Base-by-base conservation (phyloP, 2,797 vertebrate species). In the Phalanger gymnotis region DNA sequence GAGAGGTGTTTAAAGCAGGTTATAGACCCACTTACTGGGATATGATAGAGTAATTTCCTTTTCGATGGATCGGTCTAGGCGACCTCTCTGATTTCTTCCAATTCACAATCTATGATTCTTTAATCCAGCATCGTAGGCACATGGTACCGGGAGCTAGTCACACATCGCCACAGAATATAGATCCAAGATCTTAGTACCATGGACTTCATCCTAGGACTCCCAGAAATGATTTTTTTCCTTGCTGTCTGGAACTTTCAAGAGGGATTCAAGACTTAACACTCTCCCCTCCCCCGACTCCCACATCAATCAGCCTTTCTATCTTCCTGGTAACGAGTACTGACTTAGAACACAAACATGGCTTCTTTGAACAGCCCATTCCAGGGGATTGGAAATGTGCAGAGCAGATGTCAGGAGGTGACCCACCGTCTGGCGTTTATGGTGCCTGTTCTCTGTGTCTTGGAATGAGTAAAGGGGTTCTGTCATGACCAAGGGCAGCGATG, bases 321-420 rank as follows among this genome's bases (percentile, higher is more conserved):
- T 97, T 95, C 97, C 98, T 97, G 96, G 97, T 96, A 66, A 92
- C 96, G 92, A 89, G 56, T 91, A 93, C 98, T 95, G 53, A 97
- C 96, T 96, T 90, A 96, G 97, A 97, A 98, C 96, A 98, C 73
- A 95, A 96, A 93, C 94, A 22, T 90, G 53, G 7, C 5, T 89
- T 92, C 97, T 97, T 9, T 66, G 94, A 96, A 94, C 31, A 57
- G 40, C 92, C 97, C 96, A 94, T 98, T 31, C 94, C 92, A 93
- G 96, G 96, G 94, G 95, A 31, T 93, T 90, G 91, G 73, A 96
- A 97, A 96, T 95, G 94, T 95, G 96, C 93, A 30, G 3, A 89
- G 95, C 97, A 98, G 98, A 96, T 98, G 98, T 97, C 53, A 25
- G 96, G 73, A 97, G 96, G 95, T 27, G 90, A 95, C 95, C 95